phyloP scores from a whole-genome alignment of 2,113 vertebrate genomes.

The Ardeotis arabs region DNA sequence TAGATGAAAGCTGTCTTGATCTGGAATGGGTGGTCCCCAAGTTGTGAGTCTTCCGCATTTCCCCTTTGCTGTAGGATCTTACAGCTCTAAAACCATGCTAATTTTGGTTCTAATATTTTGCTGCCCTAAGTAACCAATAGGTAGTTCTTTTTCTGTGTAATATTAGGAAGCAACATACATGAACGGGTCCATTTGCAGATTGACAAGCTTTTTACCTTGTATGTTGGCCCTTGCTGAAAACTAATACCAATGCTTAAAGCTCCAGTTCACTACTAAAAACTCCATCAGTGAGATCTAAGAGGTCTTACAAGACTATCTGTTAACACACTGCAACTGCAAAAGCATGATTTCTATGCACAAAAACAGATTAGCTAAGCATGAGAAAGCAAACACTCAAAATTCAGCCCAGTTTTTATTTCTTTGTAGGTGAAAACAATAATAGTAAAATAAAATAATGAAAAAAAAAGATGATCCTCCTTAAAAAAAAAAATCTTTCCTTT shows the following conservation, averaged over 20 bases:
- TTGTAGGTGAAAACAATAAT: background rate
- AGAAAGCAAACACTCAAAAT: background rate
- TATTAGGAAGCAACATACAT: background rate
- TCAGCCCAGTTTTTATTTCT: background rate
- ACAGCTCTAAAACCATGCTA: background rate
- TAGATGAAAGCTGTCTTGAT: background rate
- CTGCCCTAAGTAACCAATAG: background rate
- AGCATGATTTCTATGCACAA: background rate
- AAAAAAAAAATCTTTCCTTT: background rate
- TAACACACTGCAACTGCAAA: background rate
- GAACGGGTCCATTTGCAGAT: background rate
- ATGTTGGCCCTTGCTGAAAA: background rate
- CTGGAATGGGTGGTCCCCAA: background rate
- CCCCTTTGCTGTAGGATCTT: background rate
- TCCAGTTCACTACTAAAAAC: background rate
- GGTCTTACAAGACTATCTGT: background rate
- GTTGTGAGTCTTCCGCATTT: background rate
- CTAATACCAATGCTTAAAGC: background rate
- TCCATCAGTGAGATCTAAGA: background rate
- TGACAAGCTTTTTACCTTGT: background rate
- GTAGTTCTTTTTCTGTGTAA: background rate
- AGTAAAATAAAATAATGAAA: background rate
- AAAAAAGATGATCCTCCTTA: accelerated
- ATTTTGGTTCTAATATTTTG: background rate
- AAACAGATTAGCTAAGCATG: background rate